Percentiles rank a stretch among this genome's conserved stretches.
Evolutionary conservation across 1,140 invertebrate species (phyloP).

Genomic region (Ceratitis capitata): DNA sequence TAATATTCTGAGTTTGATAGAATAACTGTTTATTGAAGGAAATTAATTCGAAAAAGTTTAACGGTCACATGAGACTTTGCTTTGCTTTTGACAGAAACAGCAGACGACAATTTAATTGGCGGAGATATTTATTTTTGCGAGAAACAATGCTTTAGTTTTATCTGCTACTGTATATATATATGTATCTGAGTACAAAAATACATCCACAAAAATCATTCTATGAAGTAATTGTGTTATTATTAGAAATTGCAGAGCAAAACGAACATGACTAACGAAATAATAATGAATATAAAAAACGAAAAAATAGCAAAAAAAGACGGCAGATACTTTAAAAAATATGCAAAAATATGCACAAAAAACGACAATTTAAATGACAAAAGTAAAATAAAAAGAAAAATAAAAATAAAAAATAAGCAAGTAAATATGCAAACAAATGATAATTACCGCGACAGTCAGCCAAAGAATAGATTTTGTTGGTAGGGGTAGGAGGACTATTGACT

Average conservation of each 20-base stretch:
- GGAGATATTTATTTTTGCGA: too few species aligned
- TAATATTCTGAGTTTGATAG: too few species aligned
- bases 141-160: too few species aligned
- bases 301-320: not conserved
- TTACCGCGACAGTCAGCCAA: not conserved
- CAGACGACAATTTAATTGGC: too few species aligned
- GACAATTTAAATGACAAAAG: not conserved
- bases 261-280: not conserved
- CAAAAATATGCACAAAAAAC: not conserved
- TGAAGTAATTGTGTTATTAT: constrained; percentile 36
- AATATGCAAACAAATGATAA: not conserved
- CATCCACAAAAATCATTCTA: too few species aligned
- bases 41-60: too few species aligned
- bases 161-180: too few species aligned
- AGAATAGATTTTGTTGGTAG: not conserved
- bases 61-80: too few species aligned
- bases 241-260: constrained; percentile 33
- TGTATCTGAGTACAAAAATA: too few species aligned
- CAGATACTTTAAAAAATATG: not conserved
- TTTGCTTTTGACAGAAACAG: too few species aligned
- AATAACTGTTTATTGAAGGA: too few species aligned
- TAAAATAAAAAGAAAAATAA: not conserved
- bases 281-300: not conserved
- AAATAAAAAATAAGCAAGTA: not conserved
- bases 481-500: not conserved